A percentile compares a stretch with the other conserved stretches of the same genome.
Evolutionary conservation across 53 echinoderm and acorn worm species (phyloP).

Genomic region (Antedon mediterranea): DNA sequence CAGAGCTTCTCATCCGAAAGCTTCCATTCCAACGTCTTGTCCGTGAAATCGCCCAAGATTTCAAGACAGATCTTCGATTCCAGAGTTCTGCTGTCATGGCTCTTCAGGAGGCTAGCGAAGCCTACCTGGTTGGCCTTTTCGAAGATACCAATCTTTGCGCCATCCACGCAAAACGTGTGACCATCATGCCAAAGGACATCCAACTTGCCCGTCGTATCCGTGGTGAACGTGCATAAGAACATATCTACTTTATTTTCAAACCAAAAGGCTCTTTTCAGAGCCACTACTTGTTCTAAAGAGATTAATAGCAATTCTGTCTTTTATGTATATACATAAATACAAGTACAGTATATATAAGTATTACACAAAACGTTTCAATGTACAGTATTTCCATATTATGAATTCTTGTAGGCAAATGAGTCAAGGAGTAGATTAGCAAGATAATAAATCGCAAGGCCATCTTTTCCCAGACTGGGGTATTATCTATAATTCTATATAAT

Average conservation of each 20-base stretch:
- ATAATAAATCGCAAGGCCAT: too few species aligned
- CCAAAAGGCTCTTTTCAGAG: too few species aligned
- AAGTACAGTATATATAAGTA: too few species aligned
- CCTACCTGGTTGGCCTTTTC: slow-evolving; percentile 99
- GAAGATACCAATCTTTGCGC: slow-evolving; percentile 99
- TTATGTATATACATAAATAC: too few species aligned
- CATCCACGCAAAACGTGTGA: slow-evolving; percentile 99
- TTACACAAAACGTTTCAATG: too few species aligned
- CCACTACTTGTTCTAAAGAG: too few species aligned
- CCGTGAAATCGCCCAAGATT: slow-evolving; percentile 98
- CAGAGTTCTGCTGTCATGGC: slow-evolving; percentile 99
- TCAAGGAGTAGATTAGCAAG: too few species aligned
- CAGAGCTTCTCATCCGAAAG: slow-evolving; percentile 98
- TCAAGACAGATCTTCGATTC: slow-evolving; percentile 99
- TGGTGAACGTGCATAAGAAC: slow-evolving; percentile 87
- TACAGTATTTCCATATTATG: neutral
- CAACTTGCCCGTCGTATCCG: slow-evolving; percentile 98
- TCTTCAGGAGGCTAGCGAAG: slow-evolving; percentile 96
- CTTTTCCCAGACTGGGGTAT: too few species aligned
- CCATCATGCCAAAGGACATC: slow-evolving; percentile 99
- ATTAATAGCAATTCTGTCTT: neutral
- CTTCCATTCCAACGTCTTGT: slow-evolving; percentile 99
- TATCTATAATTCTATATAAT: too few species aligned
- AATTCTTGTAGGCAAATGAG: too few species aligned
- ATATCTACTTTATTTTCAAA: too few species aligned